These are phyloP conservation scores for Dioctria rufipes DNA, from an alignment of 2,888 invertebrate species.

Conservation along the genomic window DNA sequence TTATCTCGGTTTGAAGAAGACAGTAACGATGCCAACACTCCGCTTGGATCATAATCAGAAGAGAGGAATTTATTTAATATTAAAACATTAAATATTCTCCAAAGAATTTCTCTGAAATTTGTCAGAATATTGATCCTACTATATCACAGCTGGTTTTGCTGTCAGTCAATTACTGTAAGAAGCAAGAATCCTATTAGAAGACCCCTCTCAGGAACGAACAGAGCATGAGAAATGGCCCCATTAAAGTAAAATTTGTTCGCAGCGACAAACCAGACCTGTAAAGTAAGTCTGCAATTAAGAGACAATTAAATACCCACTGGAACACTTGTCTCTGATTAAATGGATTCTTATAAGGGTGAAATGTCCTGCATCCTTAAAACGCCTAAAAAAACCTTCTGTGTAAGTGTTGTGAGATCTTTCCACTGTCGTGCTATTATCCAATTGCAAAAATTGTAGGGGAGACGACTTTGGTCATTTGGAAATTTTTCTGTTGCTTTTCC, in stretches of 20 bases:
- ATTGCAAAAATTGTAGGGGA: neutral
- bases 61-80: no score
- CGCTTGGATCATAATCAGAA: neutral
- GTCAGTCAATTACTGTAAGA: slow-evolving; percentile 46
- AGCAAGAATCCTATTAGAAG: slow-evolving; percentile 45
- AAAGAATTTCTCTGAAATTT: slow-evolving; percentile 21
- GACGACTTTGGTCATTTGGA: slow-evolving; percentile 1
- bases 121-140: slow-evolving; percentile 23
- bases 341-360: slow-evolving; percentile 44
- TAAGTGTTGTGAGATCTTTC: slow-evolving; percentile 39
- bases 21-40: no score
- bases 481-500: slow-evolving; percentile 1
- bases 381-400: slow-evolving; percentile 36
- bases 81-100: neutral
- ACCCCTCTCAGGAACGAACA: slow-evolving; percentile 7
- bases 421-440: slow-evolving; percentile 4
- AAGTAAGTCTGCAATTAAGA: slow-evolving; percentile 54
- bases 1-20: no score
- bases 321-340: slow-evolving; percentile 55
- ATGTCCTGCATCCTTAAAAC: slow-evolving; percentile 22
- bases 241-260: slow-evolving; percentile 54
- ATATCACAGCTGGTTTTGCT: slow-evolving; percentile 40
- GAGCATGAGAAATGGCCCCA: slow-evolving; percentile 49
- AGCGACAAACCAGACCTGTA: slow-evolving; percentile 36
- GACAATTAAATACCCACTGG: slow-evolving; percentile 53